These are phyloP conservation scores for Maniola hyperantus DNA, from an alignment of 2,888 invertebrate species.

Conservation along the genomic window DNA sequence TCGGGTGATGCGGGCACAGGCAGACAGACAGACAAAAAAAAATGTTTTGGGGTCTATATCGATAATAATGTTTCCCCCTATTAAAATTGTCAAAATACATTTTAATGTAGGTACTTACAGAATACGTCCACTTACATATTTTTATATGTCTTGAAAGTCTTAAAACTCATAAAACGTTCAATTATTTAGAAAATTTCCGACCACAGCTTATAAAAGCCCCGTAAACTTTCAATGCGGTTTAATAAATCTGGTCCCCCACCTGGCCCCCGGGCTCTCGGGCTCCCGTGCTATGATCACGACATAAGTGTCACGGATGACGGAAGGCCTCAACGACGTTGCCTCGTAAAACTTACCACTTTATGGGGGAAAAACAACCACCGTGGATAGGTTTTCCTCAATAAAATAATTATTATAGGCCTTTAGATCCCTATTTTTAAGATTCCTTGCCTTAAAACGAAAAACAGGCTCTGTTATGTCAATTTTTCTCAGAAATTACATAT, in stretches of 20 bases:
- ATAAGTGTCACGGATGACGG: conserved; percentile 51
- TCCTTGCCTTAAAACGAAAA: neutral
- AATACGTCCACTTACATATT: too few species aligned
- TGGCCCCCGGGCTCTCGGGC: conserved; percentile 42
- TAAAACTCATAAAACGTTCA: conserved; percentile 20
- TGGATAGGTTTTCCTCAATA: conserved; percentile 15
- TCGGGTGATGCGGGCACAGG: too few species aligned
- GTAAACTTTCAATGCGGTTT: conserved; percentile 15
- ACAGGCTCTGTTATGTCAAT: too few species aligned
- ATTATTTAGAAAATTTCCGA: conserved; percentile 2
- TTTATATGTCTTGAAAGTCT: too few species aligned
- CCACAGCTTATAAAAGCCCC: conserved; percentile 10
- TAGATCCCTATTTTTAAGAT: neutral
- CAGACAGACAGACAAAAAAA: too few species aligned
- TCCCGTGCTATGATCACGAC: conserved; percentile 53
- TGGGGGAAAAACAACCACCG: conserved; percentile 59
- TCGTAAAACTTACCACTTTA: conserved; percentile 63
- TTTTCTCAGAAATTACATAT: too few species aligned
- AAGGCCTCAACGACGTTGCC: conserved; percentile 44
- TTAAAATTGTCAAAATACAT: too few species aligned
- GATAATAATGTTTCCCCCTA: too few species aligned
- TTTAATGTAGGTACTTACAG: too few species aligned
- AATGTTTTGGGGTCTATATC: too few species aligned
- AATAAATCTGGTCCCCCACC: conserved; percentile 10
- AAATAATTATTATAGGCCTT: conserved; percentile 1